phyloP scores from a whole-genome alignment of 2,888 invertebrate species.

The Rotaria socialis region DNA sequence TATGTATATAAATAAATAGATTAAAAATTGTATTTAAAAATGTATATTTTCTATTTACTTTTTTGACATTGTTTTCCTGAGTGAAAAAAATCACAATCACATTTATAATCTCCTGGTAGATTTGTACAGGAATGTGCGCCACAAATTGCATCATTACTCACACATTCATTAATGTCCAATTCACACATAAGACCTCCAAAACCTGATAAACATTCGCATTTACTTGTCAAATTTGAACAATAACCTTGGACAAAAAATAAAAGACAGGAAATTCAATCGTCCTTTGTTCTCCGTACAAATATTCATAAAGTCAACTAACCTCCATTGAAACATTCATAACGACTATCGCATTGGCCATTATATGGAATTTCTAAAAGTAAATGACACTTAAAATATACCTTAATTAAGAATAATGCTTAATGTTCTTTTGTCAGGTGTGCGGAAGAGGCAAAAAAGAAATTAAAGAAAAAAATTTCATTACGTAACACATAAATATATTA shows the following conservation, averaged over 20 bases:
- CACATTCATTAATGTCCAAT: conserved; percentile 37
- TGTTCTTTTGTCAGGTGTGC: not conserved
- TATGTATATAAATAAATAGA: not conserved
- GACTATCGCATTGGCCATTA: conserved; percentile 11
- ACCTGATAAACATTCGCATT: conserved; percentile 34
- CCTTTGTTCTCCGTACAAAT: too few relatives aligned
- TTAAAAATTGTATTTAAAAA: not conserved
- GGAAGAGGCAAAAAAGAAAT: not conserved
- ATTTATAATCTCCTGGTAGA: conserved; percentile 28
- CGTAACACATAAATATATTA: not conserved
- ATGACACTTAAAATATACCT: not conserved
- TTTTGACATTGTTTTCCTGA: conserved; percentile 17
- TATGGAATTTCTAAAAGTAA: conserved; percentile 5
- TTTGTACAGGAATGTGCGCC: not conserved
- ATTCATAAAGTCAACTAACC: not conserved
- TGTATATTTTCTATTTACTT: not conserved
- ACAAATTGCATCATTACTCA: not conserved
- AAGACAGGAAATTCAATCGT: not conserved
- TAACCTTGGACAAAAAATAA: not conserved
- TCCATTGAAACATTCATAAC: conserved; percentile 33
- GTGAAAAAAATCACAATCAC: conserved; percentile 35
- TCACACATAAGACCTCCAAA: conserved; percentile 25
- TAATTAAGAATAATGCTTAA: not conserved
- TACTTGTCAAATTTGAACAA: conserved; percentile 14
- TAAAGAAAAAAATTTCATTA: not conserved